Base-by-base conservation (phyloP, 2,797 vertebrate species). In the Pangasius macronema region DNA sequence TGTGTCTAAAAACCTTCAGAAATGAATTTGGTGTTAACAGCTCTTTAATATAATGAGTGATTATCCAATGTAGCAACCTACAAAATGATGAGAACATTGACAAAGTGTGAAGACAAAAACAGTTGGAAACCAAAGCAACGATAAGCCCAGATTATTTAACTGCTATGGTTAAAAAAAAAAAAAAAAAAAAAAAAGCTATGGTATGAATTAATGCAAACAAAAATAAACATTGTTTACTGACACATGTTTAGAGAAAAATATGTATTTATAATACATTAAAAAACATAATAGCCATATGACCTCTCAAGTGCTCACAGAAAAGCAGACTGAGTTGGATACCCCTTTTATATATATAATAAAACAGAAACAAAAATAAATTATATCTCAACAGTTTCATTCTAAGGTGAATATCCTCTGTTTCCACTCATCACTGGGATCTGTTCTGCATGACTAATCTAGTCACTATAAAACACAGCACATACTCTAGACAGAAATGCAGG, bases 371-470 rank as follows among this genome's bases (percentile, higher is more conserved):
- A 81, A 59, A 16, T 18, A 82, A 59, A 46, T 63, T 9, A 63
- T 18, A 53, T 86, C 13, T 70, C 33, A 33, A 10, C 53, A 72
- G 67, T 59, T 57, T 70, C 65, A 86, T 86, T 46, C 39, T 72
- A 42, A 59, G 27, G 51, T 53, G 51, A 30, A 70, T 72, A 59
- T 42, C 7, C 22, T 55, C 24, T n/a, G 18, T 27, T 73, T 82
- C 67, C 79, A 73, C 49, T 86, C 55, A 65, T 65, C 59, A 49
- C 16, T 68, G n/a, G n/a, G 36, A 82, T 85, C 33, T 82, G 77
- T 61, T 77, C 57, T 67, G 49, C 46, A 65, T 46, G 14, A 75
- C 57, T 68, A 73, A 85, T 76, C 55, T 57, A 75, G 42, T 39
- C 30, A 27, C 30, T 67, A 55, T 65, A 49, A 87, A 87, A 63